phyloP scores from a whole-genome alignment of 1,140 invertebrate species.

The Calephelis nemesis region DNA sequence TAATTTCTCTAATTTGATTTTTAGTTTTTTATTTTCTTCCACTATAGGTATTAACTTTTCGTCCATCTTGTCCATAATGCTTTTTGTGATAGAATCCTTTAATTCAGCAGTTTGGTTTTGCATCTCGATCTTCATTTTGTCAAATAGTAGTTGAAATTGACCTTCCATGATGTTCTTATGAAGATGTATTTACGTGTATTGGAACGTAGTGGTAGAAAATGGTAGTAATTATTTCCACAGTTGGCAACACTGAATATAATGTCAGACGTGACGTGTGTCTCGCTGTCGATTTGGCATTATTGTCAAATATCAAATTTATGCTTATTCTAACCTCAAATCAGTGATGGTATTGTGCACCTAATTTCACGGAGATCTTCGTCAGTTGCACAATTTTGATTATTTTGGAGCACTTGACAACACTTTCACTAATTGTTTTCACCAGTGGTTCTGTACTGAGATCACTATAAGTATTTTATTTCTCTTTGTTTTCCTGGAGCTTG shows the following conservation, averaged over 20 bases:
- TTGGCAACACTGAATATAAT: slow-evolving; percentile 1
- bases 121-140: slow-evolving; percentile 12
- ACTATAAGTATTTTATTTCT: slow-evolving; percentile 7
- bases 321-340: slow-evolving; percentile 5
- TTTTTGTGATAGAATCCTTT: slow-evolving; percentile 22
- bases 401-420: slow-evolving; percentile 1
- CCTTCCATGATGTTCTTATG: slow-evolving; percentile 3
- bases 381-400: slow-evolving; percentile 3
- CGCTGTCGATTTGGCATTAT: background rate
- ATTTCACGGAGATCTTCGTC: slow-evolving; percentile 1
- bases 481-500: slow-evolving; percentile 7
- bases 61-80: slow-evolving; percentile 31
- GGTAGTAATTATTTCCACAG: slow-evolving; percentile 5
- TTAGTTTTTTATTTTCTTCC: slow-evolving; percentile 33
- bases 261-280: background rate
- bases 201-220: slow-evolving; percentile 6
- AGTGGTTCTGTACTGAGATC: slow-evolving; percentile 3
- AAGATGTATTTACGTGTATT: slow-evolving; percentile 8
- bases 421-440: background rate
- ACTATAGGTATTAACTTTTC: slow-evolving; percentile 30
- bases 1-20: slow-evolving; percentile 23
- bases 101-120: slow-evolving; percentile 24
- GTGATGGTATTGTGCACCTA: background rate
- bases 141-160: slow-evolving; percentile 28
- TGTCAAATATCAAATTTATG: slow-evolving; percentile 9